Percentiles rank a stretch among this genome's conserved stretches.
Conservation (phyloP, 2,113 vertebrate genomes). For the Furnarius figulus region DNA sequence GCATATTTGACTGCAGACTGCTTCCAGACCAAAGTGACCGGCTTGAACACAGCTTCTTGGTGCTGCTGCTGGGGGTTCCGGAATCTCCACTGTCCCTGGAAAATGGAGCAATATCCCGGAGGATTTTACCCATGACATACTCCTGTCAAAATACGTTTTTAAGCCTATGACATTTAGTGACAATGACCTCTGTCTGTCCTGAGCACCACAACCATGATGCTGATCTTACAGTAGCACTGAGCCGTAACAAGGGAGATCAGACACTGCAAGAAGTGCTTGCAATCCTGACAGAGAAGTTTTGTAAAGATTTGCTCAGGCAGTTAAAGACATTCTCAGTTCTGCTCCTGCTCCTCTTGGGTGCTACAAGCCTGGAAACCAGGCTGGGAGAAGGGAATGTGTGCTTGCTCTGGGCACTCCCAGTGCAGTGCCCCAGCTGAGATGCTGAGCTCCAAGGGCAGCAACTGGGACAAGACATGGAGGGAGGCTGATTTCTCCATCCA, state of each 20-base stretch:
- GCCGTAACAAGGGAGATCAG: neutral
- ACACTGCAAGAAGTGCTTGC: neutral
- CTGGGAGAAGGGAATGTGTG: rapidly evolving
- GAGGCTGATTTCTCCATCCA: neutral
- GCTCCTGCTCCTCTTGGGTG: neutral
- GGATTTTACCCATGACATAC: neutral
- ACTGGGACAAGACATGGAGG: neutral
- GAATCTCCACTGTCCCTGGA: neutral
- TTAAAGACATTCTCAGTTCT: neutral
- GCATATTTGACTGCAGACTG: rapidly evolving
- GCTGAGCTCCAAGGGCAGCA: neutral
- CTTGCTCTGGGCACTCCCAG: rapidly evolving
- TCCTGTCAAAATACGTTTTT: neutral
- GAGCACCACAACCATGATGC: rapidly evolving
- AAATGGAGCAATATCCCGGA: neutral
- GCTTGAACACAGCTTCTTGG: neutral
- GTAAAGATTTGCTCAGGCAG: neutral
- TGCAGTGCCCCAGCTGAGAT: rapidly evolving
- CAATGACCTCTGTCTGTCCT: neutral
- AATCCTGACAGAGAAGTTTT: neutral
- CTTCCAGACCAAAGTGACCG: neutral
- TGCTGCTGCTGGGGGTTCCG: neutral
- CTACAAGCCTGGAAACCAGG: neutral
- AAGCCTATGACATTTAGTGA: neutral
- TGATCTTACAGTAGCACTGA: neutral